phyloP scores from a whole-genome alignment of 2,888 invertebrate species.

The Drosophila subquinaria region DNA sequence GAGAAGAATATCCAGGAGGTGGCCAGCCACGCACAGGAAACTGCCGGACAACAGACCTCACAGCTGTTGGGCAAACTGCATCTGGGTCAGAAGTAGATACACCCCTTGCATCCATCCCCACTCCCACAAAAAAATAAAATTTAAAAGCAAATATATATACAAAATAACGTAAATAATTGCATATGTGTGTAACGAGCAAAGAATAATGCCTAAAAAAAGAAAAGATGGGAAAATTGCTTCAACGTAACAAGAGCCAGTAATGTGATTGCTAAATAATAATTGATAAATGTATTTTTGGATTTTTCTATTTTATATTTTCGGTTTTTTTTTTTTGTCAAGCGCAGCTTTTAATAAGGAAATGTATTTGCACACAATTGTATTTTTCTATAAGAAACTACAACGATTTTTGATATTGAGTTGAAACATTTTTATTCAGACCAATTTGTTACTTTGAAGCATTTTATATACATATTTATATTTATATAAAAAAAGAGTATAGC shows the following conservation, averaged over 20 bases:
- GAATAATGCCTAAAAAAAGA: slow-evolving; percentile 56
- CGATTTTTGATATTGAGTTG: slow-evolving; percentile 13
- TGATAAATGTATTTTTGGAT: slow-evolving; percentile 60
- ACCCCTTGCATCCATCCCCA: neutral
- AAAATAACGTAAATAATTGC: slow-evolving; percentile 48
- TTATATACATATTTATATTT: slow-evolving; percentile 49
- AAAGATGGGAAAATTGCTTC: slow-evolving; percentile 63
- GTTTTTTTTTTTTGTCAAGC: slow-evolving; percentile 19
- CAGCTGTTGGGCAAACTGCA: slow-evolving; percentile 84
- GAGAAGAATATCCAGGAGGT: slow-evolving; percentile 84
- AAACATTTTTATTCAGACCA: slow-evolving; percentile 15
- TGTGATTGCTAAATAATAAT: slow-evolving; percentile 74
- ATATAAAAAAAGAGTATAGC: slow-evolving; percentile 21
- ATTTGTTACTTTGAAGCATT: slow-evolving; percentile 71
- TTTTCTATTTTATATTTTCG: slow-evolving; percentile 17
- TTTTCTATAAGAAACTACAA: slow-evolving; percentile 4
- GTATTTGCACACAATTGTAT: slow-evolving; percentile 44
- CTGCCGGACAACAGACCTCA: slow-evolving; percentile 82
- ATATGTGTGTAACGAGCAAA: slow-evolving; percentile 48
- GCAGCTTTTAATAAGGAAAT: slow-evolving; percentile 59
- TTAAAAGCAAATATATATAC: neutral
- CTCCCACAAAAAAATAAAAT: neutral
- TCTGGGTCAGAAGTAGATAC: slow-evolving; percentile 67
- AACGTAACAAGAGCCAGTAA: slow-evolving; percentile 80
- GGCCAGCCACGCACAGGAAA: slow-evolving; percentile 82